Base-by-base conservation (phyloP, 2,888 invertebrate species). In the Conistra vaccinii region DNA sequence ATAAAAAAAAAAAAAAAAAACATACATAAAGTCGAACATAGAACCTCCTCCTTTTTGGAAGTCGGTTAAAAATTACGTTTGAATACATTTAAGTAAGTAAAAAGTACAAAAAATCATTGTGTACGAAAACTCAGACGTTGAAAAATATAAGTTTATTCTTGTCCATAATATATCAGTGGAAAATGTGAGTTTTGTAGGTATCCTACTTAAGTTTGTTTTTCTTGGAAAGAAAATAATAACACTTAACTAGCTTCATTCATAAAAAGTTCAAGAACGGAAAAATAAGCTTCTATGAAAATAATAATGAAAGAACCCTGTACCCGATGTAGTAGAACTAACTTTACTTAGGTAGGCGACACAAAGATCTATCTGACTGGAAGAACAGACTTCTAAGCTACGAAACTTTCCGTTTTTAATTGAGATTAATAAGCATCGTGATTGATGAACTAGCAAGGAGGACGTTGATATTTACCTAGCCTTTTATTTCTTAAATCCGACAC, bases 341-440 rank as follows among this genome's bases (percentile, higher is more conserved):
- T 12, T 23, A 51, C 51, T 10, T 62, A 66, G 10, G 23, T 39
- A 26, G 14, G 14, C 17, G 26, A n/a, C 12, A 58, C 45, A 62
- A 76, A 23, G 17, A 12, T 35, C 23, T 45, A 29, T 70, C 53
- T 42, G 42, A 10, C 57, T 55, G 12, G 26, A 78, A 63, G 57
- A 83, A 69, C 42, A 3, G n/a, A 35, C 35, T 70, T 42, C 42
- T 26, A 72, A 67, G 57, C 32, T 72, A 48, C 39, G 29, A 69
- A 72, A 74, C 26, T 80, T 73, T 58, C 45, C 39, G 23, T 61
- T 73, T 68, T 69, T 78, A 71, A 85, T 82, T 76, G 32, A 82
- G 74, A 87, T 81, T 73, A 81, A 84, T 85, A 66, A 35, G 32
- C 53, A 72, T 39, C 61, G 69, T 78, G 78, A 79, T 85, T 77